Conservation (phyloP, 2,113 vertebrate genomes). For the Mixornis gularis region DNA sequence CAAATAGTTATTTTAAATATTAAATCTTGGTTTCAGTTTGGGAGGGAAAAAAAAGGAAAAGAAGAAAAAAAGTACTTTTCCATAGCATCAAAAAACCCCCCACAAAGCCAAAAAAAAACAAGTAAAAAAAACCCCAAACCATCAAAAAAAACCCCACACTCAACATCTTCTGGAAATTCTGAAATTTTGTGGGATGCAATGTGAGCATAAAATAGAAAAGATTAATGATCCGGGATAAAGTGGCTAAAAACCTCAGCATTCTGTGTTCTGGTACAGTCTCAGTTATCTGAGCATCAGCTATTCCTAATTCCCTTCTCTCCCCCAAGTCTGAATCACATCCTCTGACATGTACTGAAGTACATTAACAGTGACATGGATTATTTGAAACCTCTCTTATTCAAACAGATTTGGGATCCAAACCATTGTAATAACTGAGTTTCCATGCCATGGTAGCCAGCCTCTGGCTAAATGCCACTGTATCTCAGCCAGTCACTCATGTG, state of each 20-base stretch:
- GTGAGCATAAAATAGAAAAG: constrained; percentile 15
- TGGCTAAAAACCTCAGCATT: constrained; percentile 40
- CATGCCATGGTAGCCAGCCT: background rate
- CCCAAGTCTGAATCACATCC: constrained; percentile 47
- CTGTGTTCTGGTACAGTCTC: background rate
- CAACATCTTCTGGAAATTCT: background rate
- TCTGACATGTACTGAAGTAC: constrained; percentile 36
- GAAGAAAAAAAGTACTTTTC: rapidly evolving
- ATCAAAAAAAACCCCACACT: background rate
- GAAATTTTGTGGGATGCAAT: constrained; percentile 12
- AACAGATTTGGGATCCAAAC: constrained; percentile 6
- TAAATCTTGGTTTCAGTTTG: background rate
- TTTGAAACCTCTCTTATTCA: constrained; percentile 31
- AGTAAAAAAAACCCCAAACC: background rate
- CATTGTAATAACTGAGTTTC: background rate
- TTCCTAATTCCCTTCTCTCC: constrained; percentile 13
- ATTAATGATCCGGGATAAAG: constrained; percentile 46
- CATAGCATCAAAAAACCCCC: background rate
- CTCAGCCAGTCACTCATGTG: constrained; percentile 21
- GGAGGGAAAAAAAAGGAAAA: background rate
- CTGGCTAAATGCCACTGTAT: background rate
- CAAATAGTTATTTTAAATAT: background rate
- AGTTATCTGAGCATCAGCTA: constrained; percentile 39
- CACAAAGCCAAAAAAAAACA: background rate
- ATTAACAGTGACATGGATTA: constrained; percentile 36